Conservation (phyloP, 2,888 invertebrate species). For the Synergus gifuensis region DNA sequence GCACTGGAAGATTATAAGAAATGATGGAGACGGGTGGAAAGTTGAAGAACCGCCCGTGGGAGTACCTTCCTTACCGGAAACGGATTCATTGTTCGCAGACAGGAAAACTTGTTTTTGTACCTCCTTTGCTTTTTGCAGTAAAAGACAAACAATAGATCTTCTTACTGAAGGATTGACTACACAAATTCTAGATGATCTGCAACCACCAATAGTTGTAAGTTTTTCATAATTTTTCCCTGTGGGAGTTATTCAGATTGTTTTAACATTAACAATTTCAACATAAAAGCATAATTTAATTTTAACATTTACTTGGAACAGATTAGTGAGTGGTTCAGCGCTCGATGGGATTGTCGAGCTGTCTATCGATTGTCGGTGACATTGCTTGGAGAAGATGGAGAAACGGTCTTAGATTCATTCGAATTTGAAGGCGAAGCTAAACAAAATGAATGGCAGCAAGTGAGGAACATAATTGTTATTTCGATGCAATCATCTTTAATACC, state of each 20-base stretch:
- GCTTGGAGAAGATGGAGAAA: conserved; percentile 49
- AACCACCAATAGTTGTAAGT: conserved; percentile 79
- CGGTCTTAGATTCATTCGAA: conserved; percentile 56
- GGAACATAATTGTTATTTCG: neutral
- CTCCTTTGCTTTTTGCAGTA: conserved; percentile 78
- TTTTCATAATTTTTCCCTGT: neutral
- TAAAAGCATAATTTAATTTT: no score
- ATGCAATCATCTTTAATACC: neutral
- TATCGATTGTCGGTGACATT: conserved; percentile 63
- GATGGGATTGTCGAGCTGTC: conserved; percentile 69
- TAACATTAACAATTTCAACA: neutral
- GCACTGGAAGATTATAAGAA: conserved; percentile 75
- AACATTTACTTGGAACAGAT: conserved; percentile 57
- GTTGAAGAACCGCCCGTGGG: conserved; percentile 79
- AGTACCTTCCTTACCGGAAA: conserved; percentile 74
- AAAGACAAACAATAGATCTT: conserved; percentile 79
- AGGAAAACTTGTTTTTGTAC: conserved; percentile 79
- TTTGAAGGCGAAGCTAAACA: conserved; percentile 60
- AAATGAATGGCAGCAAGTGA: conserved; percentile 68
- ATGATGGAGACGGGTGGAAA: conserved; percentile 78
- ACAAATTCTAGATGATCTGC: conserved; percentile 78
- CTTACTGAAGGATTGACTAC: conserved; percentile 73
- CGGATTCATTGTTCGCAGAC: conserved; percentile 75
- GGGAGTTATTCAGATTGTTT: neutral
- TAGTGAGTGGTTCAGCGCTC: conserved; percentile 70